A percentile compares a stretch with the other conserved stretches of the same genome.
Evolutionary conservation across 1,140 invertebrate species (phyloP).

Genomic region (Metaphire vulgaris): DNA sequence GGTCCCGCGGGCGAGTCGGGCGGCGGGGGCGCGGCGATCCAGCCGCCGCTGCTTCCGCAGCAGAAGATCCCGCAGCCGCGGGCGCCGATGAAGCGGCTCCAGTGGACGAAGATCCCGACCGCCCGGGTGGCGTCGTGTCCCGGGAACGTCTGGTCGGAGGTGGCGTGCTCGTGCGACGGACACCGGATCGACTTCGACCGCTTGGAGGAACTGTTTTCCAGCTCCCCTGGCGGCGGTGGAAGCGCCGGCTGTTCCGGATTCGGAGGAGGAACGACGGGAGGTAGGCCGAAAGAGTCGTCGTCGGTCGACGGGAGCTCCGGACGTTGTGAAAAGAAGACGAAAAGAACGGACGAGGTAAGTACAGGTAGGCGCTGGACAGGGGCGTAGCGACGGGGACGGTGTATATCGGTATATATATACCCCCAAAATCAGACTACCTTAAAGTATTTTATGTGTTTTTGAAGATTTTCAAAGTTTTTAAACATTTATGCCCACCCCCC

Average conservation of each 20-base stretch:
- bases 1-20: constrained; percentile 31
- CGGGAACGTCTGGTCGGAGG: constrained; percentile 38
- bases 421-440: background rate
- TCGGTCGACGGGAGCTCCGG: background rate
- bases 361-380: background rate
- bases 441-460: too few relatives aligned
- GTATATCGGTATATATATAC: background rate
- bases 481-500: background rate
- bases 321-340: constrained; percentile 41
- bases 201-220: background rate
- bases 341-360: constrained; percentile 39
- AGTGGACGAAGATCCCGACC: constrained; percentile 49
- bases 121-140: constrained; percentile 34
- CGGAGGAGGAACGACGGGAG: background rate
- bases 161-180: background rate
- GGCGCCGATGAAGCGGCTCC: constrained; percentile 43
- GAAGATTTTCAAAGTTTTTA: too few relatives aligned
- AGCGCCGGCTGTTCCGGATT: background rate
- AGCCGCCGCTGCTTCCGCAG: background rate
- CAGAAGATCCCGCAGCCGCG: constrained; percentile 38
- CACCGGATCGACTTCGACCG: background rate
- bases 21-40: background rate
- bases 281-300: background rate
- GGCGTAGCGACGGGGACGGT: background rate
- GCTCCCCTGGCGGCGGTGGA: background rate